Conservation (phyloP, 1,140 invertebrate genomes). For the Aphidius ervi region DNA sequence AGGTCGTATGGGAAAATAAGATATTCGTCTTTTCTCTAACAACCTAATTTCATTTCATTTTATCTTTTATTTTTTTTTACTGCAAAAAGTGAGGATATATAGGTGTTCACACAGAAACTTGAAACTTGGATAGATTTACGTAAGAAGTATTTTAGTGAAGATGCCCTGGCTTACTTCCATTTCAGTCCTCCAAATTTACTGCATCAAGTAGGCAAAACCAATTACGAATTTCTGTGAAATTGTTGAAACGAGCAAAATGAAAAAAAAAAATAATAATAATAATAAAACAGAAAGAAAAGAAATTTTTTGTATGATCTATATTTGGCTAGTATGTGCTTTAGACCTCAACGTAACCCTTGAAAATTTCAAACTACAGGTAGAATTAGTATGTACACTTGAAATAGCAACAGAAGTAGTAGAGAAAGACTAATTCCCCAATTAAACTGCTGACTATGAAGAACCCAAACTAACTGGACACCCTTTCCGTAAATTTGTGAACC, state of each 20-base stretch:
- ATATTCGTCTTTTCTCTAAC: constrained; percentile 13
- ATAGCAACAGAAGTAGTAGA: constrained; percentile 12
- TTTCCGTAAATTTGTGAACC: constrained; percentile 9
- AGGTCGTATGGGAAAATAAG: not conserved
- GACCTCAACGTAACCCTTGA: not conserved
- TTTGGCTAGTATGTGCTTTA: not conserved
- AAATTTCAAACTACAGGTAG: not conserved
- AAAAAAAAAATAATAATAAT: constrained; percentile 5
- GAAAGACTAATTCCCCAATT: constrained; percentile 39
- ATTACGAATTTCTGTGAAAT: constrained; percentile 1
- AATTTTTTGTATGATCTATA: not conserved
- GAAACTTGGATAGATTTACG: constrained; percentile 18
- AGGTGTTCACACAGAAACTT: constrained; percentile 1
- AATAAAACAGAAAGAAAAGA: not conserved
- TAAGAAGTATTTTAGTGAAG: constrained; percentile 3
- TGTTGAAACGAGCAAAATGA: not conserved
- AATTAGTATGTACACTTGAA: too few relatives aligned
- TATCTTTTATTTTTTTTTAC: not conserved
- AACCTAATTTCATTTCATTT: constrained; percentile 11
- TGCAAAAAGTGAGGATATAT: constrained; percentile 1
- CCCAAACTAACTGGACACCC: constrained; percentile 32
- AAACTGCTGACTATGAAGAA: constrained; percentile 38
- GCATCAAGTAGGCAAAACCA: too few relatives aligned
- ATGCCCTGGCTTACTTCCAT: constrained; percentile 12
- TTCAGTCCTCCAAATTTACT: not conserved